Conservation (phyloP, 2,113 vertebrate species). For the Dipodomys ordii region DNA sequence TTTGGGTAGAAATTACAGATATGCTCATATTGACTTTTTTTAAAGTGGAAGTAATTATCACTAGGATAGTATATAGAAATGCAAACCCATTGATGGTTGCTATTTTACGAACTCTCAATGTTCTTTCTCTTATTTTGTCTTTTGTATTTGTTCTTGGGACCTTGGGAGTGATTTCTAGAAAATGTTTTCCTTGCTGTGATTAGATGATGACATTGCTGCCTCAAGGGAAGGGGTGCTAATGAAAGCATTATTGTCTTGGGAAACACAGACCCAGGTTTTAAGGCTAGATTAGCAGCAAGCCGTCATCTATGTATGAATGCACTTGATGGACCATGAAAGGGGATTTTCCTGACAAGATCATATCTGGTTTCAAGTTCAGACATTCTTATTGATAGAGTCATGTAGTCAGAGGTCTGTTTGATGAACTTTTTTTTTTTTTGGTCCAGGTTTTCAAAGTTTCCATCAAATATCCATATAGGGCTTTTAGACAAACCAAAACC, state of each 20-base stretch:
- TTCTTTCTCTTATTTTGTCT: neutral
- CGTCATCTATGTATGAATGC: constrained; percentile 31
- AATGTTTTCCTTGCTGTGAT: neutral
- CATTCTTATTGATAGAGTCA: constrained; percentile 73
- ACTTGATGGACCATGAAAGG: constrained; percentile 72
- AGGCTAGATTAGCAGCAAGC: neutral
- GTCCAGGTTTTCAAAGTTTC: constrained; percentile 54
- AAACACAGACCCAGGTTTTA: constrained; percentile 46
- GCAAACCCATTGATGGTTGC: neutral
- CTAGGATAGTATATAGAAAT: neutral
- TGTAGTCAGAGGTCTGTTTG: constrained; percentile 68
- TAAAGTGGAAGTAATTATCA: neutral
- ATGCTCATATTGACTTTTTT: neutral
- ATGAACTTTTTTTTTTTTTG: constrained; percentile 42
- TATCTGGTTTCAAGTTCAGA: constrained; percentile 74
- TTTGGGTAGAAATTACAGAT: neutral
- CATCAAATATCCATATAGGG: constrained; percentile 44
- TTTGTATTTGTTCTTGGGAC: constrained; percentile 50
- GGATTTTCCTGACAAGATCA: constrained; percentile 55
- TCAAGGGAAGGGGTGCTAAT: constrained; percentile 28
- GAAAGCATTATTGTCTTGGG: constrained; percentile 60
- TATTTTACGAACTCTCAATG: neutral
- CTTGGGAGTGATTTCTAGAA: constrained; percentile 58
- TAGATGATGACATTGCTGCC: constrained; percentile 29
- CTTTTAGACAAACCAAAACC: constrained; percentile 23